A percentile compares a stretch with the other conserved stretches of the same genome.
phyloP scores from a whole-genome alignment of 2,113 vertebrate genomes.

The Vidua chalybeata region DNA sequence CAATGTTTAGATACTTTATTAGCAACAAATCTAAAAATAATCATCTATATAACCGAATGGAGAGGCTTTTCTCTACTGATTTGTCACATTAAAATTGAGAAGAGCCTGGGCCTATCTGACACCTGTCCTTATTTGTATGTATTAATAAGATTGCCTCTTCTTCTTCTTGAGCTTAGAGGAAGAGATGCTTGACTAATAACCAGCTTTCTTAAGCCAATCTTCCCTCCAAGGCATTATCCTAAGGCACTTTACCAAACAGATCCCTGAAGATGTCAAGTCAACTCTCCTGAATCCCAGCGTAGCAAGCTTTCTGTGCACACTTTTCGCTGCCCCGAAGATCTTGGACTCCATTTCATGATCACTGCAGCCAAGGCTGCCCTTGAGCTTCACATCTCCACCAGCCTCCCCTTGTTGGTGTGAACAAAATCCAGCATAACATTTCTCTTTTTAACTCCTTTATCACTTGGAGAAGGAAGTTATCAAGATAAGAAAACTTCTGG shows the following conservation, averaged over 20 bases:
- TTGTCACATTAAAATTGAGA: not conserved
- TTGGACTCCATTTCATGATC: not conserved
- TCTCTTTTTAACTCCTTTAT: not conserved
- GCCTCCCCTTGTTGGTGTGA: not conserved
- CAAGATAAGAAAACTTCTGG: not conserved
- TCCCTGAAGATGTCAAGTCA: not conserved
- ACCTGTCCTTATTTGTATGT: not conserved
- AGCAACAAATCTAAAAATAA: not conserved
- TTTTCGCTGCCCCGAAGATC: not conserved
- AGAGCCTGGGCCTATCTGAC: not conserved
- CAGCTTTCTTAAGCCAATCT: not conserved
- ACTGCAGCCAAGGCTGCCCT: not conserved
- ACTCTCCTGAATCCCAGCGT: not conserved
- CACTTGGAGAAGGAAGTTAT: not conserved
- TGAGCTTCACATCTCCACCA: not conserved
- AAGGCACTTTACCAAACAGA: not conserved
- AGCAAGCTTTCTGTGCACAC: fast-evolving
- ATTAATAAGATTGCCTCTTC: not conserved
- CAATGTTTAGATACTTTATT: not conserved
- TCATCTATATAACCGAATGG: not conserved
- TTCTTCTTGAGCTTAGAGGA: not conserved
- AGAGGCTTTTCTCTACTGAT: not conserved
- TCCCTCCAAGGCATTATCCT: not conserved
- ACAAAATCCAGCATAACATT: not conserved
- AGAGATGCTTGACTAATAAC: not conserved